Evolutionary conservation across 1,140 invertebrate genomes (phyloP), one percentile per base, ranked within the genome.

Genomic region (Diploscapter pachys): DNA sequence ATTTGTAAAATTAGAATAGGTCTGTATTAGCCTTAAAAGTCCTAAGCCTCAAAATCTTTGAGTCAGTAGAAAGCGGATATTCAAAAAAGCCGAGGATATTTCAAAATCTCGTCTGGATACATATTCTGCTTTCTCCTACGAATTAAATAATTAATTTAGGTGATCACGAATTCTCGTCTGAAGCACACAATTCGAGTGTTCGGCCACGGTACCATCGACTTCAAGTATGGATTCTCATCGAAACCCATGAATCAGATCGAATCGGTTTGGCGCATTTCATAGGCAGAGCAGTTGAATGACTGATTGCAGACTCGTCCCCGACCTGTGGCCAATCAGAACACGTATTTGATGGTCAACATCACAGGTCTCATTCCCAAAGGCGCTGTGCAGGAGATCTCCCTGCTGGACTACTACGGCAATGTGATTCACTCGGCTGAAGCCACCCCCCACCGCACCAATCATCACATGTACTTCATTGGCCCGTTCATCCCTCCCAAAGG

Each of bases 161-260:
- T 72, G 64, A 72, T 72, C 31, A 76, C 75, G 11, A 71, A 72
- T 13, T 76, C 75, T 13, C 86, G 88, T 31, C 87, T 89, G 11
- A 85, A 88, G 4, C 90, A 91, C 81, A 90, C 90, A 0, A 88
- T 91, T 4, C 87, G 90, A 64, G 88, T 91, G 8, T 90, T 90
- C 11, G 91, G 90, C 0, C 84, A 90, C 5, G 91, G 91, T 63
- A 87, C 88, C 54, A 85, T 91, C 5, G 89, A 89, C 54, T 92
- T 92, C 82, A 86, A 87, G 5, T 88, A 90, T 75, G 91, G 91
- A n/a, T 92, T 92, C 84, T 89, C 90, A 4, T 87, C 89, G 6
- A 80, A 87, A 11, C 86, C 86, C 3, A 88, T 89, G 0, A 81
- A 79, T 61, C 72, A 73, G 6, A 78, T 85, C 76, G 4, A 87